These are phyloP conservation scores for Euzetes globulus DNA, from an alignment of 2,888 invertebrate species.

Conservation along the genomic window DNA sequence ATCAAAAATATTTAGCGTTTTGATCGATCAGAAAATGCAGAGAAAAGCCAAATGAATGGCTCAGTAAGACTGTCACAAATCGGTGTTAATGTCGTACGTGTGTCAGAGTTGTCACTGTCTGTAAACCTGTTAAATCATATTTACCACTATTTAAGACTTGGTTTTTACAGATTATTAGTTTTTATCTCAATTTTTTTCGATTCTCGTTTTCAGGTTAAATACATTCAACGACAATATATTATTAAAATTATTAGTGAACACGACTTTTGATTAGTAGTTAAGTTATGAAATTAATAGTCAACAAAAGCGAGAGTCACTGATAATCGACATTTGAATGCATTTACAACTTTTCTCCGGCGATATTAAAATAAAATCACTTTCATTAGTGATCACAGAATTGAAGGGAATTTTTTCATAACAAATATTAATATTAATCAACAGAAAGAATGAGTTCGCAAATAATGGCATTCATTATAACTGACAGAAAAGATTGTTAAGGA, in stretches of 20 bases:
- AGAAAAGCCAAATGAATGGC: neutral
- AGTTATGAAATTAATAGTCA: too few relatives aligned
- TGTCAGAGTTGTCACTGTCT: conserved; percentile 1
- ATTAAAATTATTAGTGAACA: conserved; percentile 7
- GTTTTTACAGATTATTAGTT: neutral
- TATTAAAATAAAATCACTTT: neutral
- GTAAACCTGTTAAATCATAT: conserved; percentile 5
- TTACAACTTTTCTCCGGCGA: neutral
- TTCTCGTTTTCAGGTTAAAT: conserved; percentile 10
- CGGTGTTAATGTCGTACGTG: conserved; percentile 1
- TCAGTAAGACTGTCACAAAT: neutral
- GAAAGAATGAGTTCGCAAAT: neutral
- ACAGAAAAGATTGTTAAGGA: neutral
- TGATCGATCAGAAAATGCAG: neutral
- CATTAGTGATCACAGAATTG: neutral
- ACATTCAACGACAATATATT: conserved; percentile 2
- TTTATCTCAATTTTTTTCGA: neutral
- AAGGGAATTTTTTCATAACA: neutral
- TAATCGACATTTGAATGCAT: neutral
- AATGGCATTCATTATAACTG: neutral
- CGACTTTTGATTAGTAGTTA: conserved; percentile 7
- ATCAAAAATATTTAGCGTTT: neutral
- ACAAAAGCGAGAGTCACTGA: neutral
- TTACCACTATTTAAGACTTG: neutral
- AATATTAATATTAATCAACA: neutral